Conservation (phyloP, 2,113 vertebrate genomes). For the Channa maculata region DNA sequence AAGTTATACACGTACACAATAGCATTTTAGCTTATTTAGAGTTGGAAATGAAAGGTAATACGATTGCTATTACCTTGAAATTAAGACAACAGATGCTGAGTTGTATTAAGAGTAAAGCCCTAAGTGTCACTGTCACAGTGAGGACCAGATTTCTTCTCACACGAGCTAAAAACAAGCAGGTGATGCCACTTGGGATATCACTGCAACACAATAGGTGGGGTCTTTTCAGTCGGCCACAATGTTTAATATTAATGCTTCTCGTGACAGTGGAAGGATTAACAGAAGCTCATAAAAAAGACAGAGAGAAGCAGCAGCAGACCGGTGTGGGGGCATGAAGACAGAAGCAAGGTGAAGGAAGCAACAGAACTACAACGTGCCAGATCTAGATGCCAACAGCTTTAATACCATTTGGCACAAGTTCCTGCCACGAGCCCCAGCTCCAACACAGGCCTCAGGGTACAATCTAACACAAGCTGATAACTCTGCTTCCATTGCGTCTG, state of each 20-base stretch:
- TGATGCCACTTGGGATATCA: constrained; percentile 56
- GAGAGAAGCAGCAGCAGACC: constrained; percentile 7
- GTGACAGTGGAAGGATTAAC: constrained; percentile 51
- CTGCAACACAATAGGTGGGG: constrained; percentile 54
- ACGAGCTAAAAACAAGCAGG: constrained; percentile 48
- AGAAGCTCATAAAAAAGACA: constrained; percentile 14
- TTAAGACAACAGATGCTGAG: constrained; percentile 43
- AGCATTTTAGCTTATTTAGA: constrained; percentile 67
- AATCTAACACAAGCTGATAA: constrained; percentile 40
- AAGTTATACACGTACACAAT: constrained; percentile 67
- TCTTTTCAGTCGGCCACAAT: constrained; percentile 29
- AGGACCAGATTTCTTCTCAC: constrained; percentile 18
- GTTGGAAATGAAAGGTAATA: constrained; percentile 49
- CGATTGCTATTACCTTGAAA: constrained; percentile 73
- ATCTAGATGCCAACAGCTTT: constrained; percentile 43
- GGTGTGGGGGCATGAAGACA: not conserved
- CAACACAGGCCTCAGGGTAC: constrained; percentile 38
- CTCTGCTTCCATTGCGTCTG: constrained; percentile 43
- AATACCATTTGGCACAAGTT: constrained; percentile 65
- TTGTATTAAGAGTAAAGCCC: constrained; percentile 29
- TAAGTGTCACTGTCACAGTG: not conserved
- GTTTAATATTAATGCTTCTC: constrained; percentile 42
- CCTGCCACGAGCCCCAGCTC: constrained; percentile 15
- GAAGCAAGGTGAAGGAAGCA: constrained; percentile 14
- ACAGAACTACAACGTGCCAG: constrained; percentile 25